Conservation (phyloP, 2,888 invertebrate genomes). For the Cylloceria caligata region DNA sequence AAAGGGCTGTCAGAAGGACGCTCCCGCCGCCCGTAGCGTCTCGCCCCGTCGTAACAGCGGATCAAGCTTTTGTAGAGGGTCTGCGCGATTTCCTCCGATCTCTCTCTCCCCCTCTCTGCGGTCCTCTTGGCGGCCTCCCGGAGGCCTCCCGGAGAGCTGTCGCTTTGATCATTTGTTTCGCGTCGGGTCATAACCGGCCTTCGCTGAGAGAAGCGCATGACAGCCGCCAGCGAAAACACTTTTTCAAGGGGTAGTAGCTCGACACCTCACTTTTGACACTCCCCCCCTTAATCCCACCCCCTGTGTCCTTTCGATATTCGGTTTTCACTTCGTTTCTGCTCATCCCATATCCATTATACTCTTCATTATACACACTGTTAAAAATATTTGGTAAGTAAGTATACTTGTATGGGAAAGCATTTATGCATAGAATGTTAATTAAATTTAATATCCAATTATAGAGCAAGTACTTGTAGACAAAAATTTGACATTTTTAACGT, state of each 20-base stretch:
- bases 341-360: conserved; percentile 24
- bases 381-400: too few relatives aligned
- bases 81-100: conserved; percentile 56
- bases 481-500: too few relatives aligned
- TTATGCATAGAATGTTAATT: too few relatives aligned
- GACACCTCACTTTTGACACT: conserved; percentile 64
- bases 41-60: conserved; percentile 31
- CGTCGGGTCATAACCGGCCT: conserved; percentile 74
- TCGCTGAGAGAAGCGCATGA: conserved; percentile 71
- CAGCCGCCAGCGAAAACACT: conserved; percentile 73
- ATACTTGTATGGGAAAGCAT: too few relatives aligned
- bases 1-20: conserved; percentile 55
- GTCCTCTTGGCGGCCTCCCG: conserved; percentile 73
- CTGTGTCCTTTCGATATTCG: conserved; percentile 48
- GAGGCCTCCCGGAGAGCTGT: conserved; percentile 73
- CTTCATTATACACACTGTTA: too few relatives aligned
- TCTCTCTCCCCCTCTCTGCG: conserved; percentile 63
- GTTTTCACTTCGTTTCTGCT: conserved; percentile 48
- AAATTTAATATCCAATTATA: too few relatives aligned
- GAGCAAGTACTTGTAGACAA: not conserved
- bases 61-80: conserved; percentile 56
- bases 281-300: conserved; percentile 38
- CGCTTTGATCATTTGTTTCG: conserved; percentile 80
- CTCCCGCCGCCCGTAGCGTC: conserved; percentile 47
- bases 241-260: conserved; percentile 71